A percentile compares a stretch with the other conserved stretches of the same genome.
phyloP scores from a whole-genome alignment of 2,888 invertebrate species.

The Himalopsyche anomala region DNA sequence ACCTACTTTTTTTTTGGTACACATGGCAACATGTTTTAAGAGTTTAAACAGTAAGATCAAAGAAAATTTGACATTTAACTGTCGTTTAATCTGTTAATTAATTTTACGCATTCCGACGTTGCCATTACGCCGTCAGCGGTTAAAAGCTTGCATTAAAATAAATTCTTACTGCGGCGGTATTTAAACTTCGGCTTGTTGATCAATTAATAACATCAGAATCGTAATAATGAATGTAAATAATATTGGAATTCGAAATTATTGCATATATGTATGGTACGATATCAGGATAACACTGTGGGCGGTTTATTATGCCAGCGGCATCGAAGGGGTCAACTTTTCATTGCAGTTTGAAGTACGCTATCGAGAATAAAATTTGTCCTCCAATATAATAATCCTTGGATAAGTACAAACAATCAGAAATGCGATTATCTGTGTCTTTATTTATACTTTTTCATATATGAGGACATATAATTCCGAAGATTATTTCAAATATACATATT shows the following conservation, averaged over 20 bases:
- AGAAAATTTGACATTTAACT: neutral
- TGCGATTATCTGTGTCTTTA: neutral
- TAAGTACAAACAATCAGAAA: neutral
- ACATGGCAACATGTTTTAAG: no score
- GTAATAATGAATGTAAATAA: constrained; percentile 26
- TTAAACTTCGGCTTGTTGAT: constrained; percentile 11
- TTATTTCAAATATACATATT: no score
- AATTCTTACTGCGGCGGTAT: constrained; percentile 1
- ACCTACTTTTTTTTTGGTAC: no score
- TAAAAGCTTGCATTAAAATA: neutral
- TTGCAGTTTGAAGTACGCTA: constrained; percentile 1
- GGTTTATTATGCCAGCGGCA: constrained; percentile 9
- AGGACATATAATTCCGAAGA: no score
- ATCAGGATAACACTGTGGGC: neutral
- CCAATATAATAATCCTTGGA: neutral
- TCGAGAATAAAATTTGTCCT: constrained; percentile 8
- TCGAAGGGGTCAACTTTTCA: constrained; percentile 30
- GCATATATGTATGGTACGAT: neutral
- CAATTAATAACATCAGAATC: constrained; percentile 2
- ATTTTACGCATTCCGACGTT: neutral
- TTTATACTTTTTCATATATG: no score
- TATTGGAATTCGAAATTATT: constrained; percentile 21
- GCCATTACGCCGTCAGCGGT: neutral
- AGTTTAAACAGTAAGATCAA: no score
- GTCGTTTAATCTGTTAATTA: neutral